Evolutionary conservation across 2,113 vertebrate genomes (phyloP).

Genomic region (Scartelaos histophorus): DNA sequence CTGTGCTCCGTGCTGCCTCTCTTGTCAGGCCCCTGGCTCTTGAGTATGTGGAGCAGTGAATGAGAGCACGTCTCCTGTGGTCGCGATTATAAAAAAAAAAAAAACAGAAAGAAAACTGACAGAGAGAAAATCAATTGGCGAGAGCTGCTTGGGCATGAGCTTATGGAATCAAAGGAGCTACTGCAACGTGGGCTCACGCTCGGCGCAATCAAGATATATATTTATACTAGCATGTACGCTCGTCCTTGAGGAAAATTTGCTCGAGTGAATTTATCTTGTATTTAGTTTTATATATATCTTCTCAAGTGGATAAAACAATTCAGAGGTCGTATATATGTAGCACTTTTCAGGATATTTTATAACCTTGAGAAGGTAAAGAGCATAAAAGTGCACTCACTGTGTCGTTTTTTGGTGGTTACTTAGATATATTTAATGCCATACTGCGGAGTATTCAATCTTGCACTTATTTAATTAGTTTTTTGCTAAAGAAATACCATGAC

Average conservation of each 20-base stretch:
- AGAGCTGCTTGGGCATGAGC: not conserved
- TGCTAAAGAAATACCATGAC: too few relatives aligned
- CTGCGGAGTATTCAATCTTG: too few relatives aligned
- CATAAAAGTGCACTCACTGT: not conserved
- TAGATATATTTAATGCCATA: too few relatives aligned
- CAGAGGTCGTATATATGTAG: not conserved
- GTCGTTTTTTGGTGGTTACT: too few relatives aligned
- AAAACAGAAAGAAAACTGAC: conserved; percentile 36
- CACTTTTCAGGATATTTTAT: not conserved
- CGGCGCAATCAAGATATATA: not conserved
- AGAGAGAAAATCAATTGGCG: conserved; percentile 13
- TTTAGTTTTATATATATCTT: not conserved
- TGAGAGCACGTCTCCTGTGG: conserved; percentile 65
- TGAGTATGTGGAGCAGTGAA: conserved; percentile 63
- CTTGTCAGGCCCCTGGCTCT: conserved; percentile 53
- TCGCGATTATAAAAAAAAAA: conserved; percentile 43
- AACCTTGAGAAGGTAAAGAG: not conserved
- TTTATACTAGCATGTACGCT: not conserved
- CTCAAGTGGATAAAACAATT: not conserved
- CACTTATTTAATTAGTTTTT: too few relatives aligned
- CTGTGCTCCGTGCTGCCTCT: conserved; percentile 38
- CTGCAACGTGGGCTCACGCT: not conserved
- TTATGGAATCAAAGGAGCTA: conserved; percentile 4
- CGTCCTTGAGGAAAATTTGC: not conserved
- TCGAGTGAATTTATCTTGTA: not conserved